phyloP scores from a whole-genome alignment of 2,113 vertebrate genomes.

The Myrmecophaga tridactyla region DNA sequence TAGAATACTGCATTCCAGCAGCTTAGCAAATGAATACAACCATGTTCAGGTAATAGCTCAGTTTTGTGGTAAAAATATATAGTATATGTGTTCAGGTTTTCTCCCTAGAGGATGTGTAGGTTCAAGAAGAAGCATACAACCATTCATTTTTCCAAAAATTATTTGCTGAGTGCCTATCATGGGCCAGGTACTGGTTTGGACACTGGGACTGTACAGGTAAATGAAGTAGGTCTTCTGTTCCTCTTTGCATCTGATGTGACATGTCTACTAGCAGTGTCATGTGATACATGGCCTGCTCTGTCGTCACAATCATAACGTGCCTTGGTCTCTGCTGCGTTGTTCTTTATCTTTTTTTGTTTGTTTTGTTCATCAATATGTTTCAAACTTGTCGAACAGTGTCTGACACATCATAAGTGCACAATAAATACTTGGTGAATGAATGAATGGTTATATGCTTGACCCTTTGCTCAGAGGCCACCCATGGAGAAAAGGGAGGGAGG shows the following conservation, averaged over 20 bases:
- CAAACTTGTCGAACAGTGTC: not conserved
- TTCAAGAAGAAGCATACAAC: not conserved
- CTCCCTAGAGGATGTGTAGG: not conserved
- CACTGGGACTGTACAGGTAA: fast-evolving
- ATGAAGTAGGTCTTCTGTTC: not conserved
- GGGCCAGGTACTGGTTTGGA: not conserved
- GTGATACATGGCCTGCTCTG: not conserved
- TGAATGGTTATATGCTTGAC: not conserved
- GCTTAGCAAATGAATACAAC: too few relatives aligned
- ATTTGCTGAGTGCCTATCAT: not conserved
- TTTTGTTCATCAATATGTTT: not conserved
- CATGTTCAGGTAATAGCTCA: not conserved
- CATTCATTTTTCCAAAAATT: not conserved
- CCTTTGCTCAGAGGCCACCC: not conserved
- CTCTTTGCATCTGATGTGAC: not conserved
- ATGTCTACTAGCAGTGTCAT: too few relatives aligned
- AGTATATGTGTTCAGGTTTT: not conserved
- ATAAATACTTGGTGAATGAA: not conserved
- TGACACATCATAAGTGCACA: not conserved
- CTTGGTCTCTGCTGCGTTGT: not conserved
- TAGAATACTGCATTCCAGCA: too few relatives aligned
- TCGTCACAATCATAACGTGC: not conserved
- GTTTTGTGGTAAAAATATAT: not conserved
- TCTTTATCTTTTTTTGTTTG: not conserved
- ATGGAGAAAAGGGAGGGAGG: not conserved